Evolutionary conservation across 1,140 invertebrate genomes (phyloP).

Genomic region (Macrostomum lignano): DNA sequence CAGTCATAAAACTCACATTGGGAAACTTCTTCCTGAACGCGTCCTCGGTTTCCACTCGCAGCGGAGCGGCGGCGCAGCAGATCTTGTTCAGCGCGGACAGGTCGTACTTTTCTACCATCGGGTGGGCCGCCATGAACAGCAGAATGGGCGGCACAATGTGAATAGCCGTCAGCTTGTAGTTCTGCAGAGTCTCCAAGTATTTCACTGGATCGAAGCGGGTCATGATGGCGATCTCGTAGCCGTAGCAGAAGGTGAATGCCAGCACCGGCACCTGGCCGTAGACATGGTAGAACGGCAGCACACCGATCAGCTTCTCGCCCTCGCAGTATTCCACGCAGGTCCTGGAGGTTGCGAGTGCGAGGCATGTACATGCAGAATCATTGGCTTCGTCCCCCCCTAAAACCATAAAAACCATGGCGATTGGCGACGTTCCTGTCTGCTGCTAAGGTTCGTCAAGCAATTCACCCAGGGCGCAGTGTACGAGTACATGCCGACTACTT

Average conservation of each 20-base stretch:
- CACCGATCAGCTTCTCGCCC: constrained; percentile 29
- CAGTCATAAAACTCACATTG: constrained; percentile 35
- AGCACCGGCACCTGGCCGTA: constrained; percentile 37
- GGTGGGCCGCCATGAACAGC: constrained; percentile 21
- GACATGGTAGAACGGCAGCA: constrained; percentile 57
- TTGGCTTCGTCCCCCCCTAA: no score
- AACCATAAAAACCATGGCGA: no score
- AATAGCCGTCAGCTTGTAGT: background rate
- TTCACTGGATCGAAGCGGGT: background rate
- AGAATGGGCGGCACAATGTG: constrained; percentile 21
- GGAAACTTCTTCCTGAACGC: constrained; percentile 12
- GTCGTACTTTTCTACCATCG: constrained; percentile 17
- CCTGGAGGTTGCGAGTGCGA: background rate
- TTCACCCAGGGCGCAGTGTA: no score
- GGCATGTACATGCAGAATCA: no score
- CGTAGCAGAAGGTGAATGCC: background rate
- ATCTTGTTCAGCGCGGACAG: constrained; percentile 10
- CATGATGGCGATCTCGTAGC: background rate
- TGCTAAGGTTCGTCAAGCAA: no score
- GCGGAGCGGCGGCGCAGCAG: constrained; percentile 18
- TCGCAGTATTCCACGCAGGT: background rate
- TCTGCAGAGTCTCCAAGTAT: background rate
- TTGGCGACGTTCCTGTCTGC: no score
- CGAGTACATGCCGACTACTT: no score
- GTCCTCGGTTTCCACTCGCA: constrained; percentile 13